These are phyloP conservation scores for Cataglyphis hispanica DNA, from an alignment of 1,140 invertebrate genomes.

Conservation along the genomic window DNA sequence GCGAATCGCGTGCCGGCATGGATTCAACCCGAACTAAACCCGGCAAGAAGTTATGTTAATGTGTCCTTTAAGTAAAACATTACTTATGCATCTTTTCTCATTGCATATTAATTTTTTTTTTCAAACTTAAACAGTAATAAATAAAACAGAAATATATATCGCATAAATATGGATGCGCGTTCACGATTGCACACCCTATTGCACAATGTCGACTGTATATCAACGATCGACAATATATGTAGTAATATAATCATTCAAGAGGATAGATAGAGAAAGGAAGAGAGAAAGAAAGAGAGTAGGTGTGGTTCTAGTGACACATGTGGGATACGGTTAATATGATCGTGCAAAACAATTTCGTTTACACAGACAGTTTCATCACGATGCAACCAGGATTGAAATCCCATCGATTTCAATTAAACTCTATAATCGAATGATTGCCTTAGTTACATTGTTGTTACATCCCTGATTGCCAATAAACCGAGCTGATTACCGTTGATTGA, in stretches of 20 bases:
- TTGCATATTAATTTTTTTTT: conserved; percentile 60
- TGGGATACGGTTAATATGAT: conserved; percentile 19
- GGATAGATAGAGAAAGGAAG: background rate
- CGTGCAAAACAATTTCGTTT: conserved; percentile 21
- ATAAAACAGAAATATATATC: background rate
- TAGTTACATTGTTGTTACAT: conserved; percentile 15
- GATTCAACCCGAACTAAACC: conserved; percentile 19
- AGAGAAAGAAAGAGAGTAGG: background rate
- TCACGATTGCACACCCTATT: background rate
- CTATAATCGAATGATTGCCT: conserved; percentile 40
- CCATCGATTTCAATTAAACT: conserved; percentile 47
- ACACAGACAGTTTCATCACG: background rate
- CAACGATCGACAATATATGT: background rate
- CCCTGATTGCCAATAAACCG: conserved; percentile 24
- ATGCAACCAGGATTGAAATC: background rate
- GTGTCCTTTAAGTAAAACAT: conserved; percentile 51
- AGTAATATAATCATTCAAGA: background rate
- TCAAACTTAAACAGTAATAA: conserved; percentile 15
- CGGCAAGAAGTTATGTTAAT: conserved; percentile 72
- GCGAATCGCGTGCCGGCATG: conserved; percentile 61
- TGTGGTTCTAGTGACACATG: background rate
- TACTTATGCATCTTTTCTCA: conserved; percentile 48
- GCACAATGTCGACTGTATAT: background rate
- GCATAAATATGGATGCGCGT: conserved; percentile 17
- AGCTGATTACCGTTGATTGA: background rate